Evolutionary conservation across 2,797 vertebrate species (phyloP).

Genomic region (Cirrhinus molitorella): DNA sequence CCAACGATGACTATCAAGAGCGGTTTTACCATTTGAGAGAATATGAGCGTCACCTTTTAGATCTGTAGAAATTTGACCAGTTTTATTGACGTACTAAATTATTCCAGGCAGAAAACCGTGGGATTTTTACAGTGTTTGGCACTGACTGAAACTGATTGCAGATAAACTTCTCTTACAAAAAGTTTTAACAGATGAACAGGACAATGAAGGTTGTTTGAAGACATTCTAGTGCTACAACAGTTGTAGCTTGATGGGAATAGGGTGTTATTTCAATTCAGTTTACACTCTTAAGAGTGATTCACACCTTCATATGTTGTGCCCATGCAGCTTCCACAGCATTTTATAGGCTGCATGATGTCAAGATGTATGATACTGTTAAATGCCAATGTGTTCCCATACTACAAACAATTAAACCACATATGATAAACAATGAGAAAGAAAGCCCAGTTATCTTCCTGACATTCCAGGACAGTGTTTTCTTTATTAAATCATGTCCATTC

Average conservation of each 20-base stretch:
- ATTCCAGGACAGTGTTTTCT: conserved; percentile 20
- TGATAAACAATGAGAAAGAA: neutral
- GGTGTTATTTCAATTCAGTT: neutral
- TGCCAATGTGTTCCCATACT: neutral
- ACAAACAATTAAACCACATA: neutral
- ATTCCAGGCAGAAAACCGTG: neutral
- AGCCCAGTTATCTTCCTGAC: neutral
- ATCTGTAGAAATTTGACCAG: conserved; percentile 7
- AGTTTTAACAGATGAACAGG: neutral
- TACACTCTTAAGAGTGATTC: neutral
- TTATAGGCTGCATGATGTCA: conserved; percentile 11
- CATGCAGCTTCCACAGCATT: neutral
- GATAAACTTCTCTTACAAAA: neutral
- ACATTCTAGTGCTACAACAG: neutral
- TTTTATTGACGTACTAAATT: conserved; percentile 11
- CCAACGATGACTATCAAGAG: conserved; percentile 55
- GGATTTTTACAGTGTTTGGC: too few relatives aligned
- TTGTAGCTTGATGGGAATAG: neutral
- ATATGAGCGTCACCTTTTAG: conserved; percentile 20
- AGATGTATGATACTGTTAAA: conserved; percentile 5
- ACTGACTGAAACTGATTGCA: neutral
- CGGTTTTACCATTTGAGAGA: conserved; percentile 21
- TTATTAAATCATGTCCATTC: neutral
- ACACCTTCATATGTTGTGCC: neutral
- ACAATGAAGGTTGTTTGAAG: neutral